Base-by-base conservation (phyloP, 2,888 invertebrate genomes). In the Pyrrhosoma nymphula region DNA sequence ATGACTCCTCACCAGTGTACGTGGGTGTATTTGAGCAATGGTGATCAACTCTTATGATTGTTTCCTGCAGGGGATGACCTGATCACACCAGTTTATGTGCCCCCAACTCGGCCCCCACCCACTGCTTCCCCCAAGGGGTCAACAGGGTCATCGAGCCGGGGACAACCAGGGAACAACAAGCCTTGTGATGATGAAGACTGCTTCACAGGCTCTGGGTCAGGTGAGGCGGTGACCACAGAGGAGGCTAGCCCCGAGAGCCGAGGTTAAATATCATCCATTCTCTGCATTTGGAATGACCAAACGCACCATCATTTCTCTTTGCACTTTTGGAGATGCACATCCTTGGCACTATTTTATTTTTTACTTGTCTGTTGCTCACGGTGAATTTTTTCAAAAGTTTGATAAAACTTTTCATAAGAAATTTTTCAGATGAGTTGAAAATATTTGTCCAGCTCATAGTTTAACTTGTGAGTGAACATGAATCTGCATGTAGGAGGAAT, bases 81-180 rank as follows among this genome's bases (percentile, higher is more conserved):
- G 95, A 99, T 99, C 96, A 99, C 99, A 0, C 99, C 99, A 0
- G 99, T 99, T 0, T 99, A 99, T 97, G 98, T 99, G 26, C 98
- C 99, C 0, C 98, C 99, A 2, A 98, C 98, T 63, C 97, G 98
- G 96, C 98, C 98, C 26, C 98, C 97, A 39, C 97, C 97, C 47
- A 97, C 97, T 16, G 95, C 96, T 4, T 95, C 95, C 35, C 95
- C 95, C 39, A 95, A 95, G 18, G 89, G 95, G 30, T 26, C 26
- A 96, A 95, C 96, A 96, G 95, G 96, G 96, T 96, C 96, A 96
- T 95, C 96, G 96, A 96, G 56, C 96, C 95, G 26, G 95, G 97
- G 16, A 96, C 96, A 2, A 97, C 97, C 95, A 97, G 97, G 0
- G 97, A 97, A 97, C 0, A 97, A 97, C 96, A 97, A 97, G 95